Base-by-base conservation (phyloP, 2,888 invertebrate species). In the Trachelus tabidus region DNA sequence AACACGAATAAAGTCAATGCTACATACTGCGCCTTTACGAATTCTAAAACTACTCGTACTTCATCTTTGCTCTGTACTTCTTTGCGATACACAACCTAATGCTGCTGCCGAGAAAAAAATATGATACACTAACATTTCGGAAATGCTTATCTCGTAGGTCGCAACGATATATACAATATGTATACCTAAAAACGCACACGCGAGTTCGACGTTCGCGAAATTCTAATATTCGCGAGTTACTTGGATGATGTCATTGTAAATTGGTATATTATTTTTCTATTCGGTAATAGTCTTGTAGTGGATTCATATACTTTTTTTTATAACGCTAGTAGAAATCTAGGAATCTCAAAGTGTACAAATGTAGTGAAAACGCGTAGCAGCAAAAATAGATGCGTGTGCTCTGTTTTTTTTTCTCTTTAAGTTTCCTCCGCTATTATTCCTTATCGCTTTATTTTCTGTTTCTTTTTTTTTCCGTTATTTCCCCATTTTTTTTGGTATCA, bases 341-440 rank as follows among this genome's bases (percentile, higher is more conserved):
- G 85, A 84, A 84, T 83, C 78, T 84, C 77, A 79, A 82, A 84
- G 81, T 86, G 75, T 84, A 88, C 83, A 89, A 89, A 87, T 84
- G 83, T 85, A 83, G 82, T 86, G 87, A 87, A 89, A 90, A 88
- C 82, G 82, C 82, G 80, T 87, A 87, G 87, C 87, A 90, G 88
- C 86, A 89, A 90, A 89, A 89, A 89, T 90, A 89, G 89, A 89
- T 86, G 87, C 86, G 82, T 85, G 84, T 87, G 79, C 79, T 87
- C 85, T 79, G 78, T 82, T 81, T 76, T 81, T 76, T 77, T 82
- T 81, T 77, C 77, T 82, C 82, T 81, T 73, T 77, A 77, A 71
- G 68, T 77, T 75, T 71, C 11, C 3, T 71, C 71, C 12, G 31
- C 23, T 33, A 31, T 12, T 71, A 34, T 11, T 30, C 12, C 71